These are phyloP conservation scores for Danaus plexippus DNA, from an alignment of 1,140 invertebrate genomes.

Conservation along the genomic window DNA sequence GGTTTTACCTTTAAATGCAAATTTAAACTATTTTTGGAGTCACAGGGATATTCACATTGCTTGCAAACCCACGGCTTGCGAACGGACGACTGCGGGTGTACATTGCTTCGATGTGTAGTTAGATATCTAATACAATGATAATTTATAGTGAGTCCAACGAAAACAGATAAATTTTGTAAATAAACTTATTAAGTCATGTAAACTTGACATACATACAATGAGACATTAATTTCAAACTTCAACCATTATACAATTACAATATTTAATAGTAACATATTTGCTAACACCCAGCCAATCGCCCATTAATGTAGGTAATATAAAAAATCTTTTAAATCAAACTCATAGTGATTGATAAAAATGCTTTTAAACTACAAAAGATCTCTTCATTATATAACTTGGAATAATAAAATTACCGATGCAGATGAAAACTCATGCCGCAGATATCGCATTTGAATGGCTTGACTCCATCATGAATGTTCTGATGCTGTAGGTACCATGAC, in stretches of 20 bases:
- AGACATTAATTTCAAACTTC: neutral
- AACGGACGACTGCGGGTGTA: conserved; percentile 43
- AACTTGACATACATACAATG: neutral
- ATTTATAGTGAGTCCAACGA: no score
- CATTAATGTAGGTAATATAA: no score
- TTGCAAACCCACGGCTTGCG: conserved; percentile 37
- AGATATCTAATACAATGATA: conserved; percentile 44
- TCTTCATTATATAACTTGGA: no score
- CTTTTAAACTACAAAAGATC: no score
- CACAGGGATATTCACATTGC: conserved; percentile 35
- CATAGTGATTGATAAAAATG: no score
- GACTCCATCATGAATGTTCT: conserved; percentile 75
- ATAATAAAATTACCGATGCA: conserved; percentile 36
- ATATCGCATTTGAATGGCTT: conserved; percentile 75
- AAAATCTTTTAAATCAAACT: no score
- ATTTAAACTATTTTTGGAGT: conserved; percentile 31
- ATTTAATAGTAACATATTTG: no score
- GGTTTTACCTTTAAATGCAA: conserved; percentile 44
- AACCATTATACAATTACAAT: no score
- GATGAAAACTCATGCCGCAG: conserved; percentile 73
- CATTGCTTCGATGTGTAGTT: conserved; percentile 50
- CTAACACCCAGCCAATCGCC: no score
- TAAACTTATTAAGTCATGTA: no score
- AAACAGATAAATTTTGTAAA: no score
- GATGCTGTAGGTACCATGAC: conserved; percentile 73